Conservation (phyloP, 2,113 vertebrate species). For the Lagopus muta region DNA sequence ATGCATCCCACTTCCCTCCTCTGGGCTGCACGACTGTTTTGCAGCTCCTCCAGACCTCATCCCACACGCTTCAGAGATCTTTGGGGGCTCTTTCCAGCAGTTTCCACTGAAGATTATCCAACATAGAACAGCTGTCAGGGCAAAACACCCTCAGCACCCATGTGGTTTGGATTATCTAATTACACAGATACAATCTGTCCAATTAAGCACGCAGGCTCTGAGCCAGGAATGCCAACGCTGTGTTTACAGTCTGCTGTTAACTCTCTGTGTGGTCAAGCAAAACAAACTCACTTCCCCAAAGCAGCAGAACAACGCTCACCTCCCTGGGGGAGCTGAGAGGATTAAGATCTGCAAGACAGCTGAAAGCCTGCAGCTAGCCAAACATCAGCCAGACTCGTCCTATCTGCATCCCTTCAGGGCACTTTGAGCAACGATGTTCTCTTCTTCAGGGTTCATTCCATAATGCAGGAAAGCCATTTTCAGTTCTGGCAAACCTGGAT, state of each 20-base stretch:
- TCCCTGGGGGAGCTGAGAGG: neutral
- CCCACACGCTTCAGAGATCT: neutral
- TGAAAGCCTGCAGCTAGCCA: neutral
- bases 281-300: neutral
- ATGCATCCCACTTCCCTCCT: neutral
- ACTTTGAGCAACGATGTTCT: neutral
- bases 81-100: neutral
- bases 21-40: neutral
- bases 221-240: neutral
- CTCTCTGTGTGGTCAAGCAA: neutral
- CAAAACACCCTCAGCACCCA: neutral
- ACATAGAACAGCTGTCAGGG: neutral
- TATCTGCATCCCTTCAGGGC: neutral
- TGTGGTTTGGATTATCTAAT: neutral
- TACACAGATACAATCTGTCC: neutral
- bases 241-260: neutral
- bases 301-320: too few species aligned
- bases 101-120: neutral
- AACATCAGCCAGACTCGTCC: neutral
- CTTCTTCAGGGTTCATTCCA: neutral
- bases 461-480: neutral
- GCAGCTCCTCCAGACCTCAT: neutral
- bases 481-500: neutral
- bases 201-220: accelerated
- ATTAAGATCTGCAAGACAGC: neutral